Conservation (phyloP, 2,888 invertebrate genomes). For the Sussaba pulchella region DNA sequence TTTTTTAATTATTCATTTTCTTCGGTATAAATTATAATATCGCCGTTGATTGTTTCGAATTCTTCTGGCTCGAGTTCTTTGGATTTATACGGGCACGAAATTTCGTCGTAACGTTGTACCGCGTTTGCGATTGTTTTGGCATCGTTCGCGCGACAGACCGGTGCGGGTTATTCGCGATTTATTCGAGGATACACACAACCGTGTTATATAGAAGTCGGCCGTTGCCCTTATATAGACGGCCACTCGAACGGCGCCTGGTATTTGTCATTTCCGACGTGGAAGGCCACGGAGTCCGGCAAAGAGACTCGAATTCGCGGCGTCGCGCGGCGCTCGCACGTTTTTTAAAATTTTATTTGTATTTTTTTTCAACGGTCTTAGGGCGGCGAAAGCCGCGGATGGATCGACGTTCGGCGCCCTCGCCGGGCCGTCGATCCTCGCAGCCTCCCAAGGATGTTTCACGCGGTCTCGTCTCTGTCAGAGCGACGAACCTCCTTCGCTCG, state of each 20-base stretch:
- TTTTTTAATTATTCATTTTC: too few species aligned
- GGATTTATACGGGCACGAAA: neutral
- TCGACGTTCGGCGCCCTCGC: slow-evolving; percentile 10
- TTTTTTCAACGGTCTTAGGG: neutral
- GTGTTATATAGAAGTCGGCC: slow-evolving; percentile 60
- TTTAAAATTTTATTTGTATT: too few species aligned
- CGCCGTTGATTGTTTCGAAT: too few species aligned
- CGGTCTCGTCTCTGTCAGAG: neutral
- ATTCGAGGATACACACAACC: slow-evolving; percentile 32
- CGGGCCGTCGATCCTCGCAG: slow-evolving; percentile 63
- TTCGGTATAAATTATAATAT: too few species aligned
- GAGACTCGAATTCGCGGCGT: slow-evolving; percentile 22
- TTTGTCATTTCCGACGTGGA: slow-evolving; percentile 78
- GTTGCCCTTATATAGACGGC: slow-evolving; percentile 74
- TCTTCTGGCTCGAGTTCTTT: too few species aligned
- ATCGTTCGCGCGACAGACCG: too few species aligned
- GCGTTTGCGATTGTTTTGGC: neutral
- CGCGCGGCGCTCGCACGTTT: slow-evolving; percentile 35
- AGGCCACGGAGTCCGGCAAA: slow-evolving; percentile 64
- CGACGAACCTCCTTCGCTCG: slow-evolving; percentile 26
- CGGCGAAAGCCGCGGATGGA: slow-evolving; percentile 17
- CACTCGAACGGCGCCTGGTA: slow-evolving; percentile 71
- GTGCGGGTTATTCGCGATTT: slow-evolving; percentile 18
- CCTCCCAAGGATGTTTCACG: slow-evolving; percentile 3
- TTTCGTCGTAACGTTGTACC: neutral